Percentiles rank a stretch among this genome's conserved stretches.
These are phyloP conservation scores for Athene noctua DNA, from an alignment of 2,113 vertebrate species.

Conservation along the genomic window DNA sequence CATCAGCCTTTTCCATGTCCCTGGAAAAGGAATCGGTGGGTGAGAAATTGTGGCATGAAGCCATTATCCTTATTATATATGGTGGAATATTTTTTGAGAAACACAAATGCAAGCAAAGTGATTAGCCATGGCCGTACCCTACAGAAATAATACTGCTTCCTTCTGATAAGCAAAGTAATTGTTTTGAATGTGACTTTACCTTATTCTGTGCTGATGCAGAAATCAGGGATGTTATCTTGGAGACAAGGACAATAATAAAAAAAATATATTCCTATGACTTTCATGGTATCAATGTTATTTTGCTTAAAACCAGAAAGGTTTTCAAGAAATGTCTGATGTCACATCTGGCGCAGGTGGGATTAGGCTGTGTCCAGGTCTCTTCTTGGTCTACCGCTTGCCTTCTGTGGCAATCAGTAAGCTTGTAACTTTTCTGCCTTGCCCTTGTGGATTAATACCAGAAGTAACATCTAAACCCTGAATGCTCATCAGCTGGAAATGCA, in stretches of 20 bases:
- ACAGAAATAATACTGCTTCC: slow-evolving; percentile 56
- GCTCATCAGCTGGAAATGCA: neutral
- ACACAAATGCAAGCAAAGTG: slow-evolving; percentile 28
- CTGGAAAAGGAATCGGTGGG: neutral
- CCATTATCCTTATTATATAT: slow-evolving; percentile 22
- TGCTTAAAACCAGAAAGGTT: slow-evolving; percentile 5
- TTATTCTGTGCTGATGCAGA: neutral
- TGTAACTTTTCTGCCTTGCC: neutral
- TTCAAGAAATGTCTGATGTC: slow-evolving; percentile 9
- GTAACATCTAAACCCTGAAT: neutral
- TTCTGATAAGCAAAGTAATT: slow-evolving; percentile 56
- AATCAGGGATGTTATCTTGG: slow-evolving; percentile 21
- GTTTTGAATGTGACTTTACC: slow-evolving; percentile 56
- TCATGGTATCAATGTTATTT: neutral
- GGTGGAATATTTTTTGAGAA: slow-evolving; percentile 8
- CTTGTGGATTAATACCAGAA: neutral
- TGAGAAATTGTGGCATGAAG: neutral
- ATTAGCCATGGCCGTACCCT: slow-evolving; percentile 14
- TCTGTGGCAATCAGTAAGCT: neutral
- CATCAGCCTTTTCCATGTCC: neutral
- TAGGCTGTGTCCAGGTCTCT: neutral
- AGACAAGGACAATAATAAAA: slow-evolving; percentile 38
- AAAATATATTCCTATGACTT: neutral
- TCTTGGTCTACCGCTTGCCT: neutral
- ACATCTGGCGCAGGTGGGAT: neutral